These are phyloP conservation scores for Cataglyphis rosenhaueri DNA, from an alignment of 2,888 invertebrate species.

Conservation along the genomic window DNA sequence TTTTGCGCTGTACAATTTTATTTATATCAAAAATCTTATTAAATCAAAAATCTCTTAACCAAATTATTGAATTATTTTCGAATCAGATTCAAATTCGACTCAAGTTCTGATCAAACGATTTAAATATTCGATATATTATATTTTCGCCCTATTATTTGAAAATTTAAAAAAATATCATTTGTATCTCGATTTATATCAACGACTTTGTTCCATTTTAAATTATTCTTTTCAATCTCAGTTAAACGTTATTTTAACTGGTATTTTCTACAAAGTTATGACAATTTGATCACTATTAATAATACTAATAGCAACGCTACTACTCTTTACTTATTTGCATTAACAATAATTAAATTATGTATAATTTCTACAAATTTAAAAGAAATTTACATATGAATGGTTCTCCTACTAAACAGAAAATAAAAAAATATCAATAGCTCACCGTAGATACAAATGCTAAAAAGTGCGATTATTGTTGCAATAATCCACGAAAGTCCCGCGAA, in stretches of 20 bases:
- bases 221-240: neutral
- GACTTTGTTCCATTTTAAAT: neutral
- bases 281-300: neutral
- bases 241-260: neutral
- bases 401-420: neutral
- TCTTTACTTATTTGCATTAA: neutral
- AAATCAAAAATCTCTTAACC: neutral
- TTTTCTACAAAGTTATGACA: neutral
- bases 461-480: neutral
- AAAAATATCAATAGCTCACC: constrained; percentile 9
- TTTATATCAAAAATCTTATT: neutral
- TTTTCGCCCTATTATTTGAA: neutral
- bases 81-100: neutral
- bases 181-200: neutral
- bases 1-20: neutral
- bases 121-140: neutral
- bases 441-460: constrained; percentile 8
- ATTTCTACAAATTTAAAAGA: neutral
- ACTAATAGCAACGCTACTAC: neutral
- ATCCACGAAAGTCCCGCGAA: constrained; percentile 3
- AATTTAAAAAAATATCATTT: neutral
- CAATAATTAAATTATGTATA: neutral
- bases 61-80: neutral
- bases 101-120: neutral
- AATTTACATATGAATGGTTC: neutral